A percentile compares a stretch with the other conserved stretches of the same genome.
Evolutionary conservation across 2,113 vertebrate genomes (phyloP).

Genomic region (Trachemys scripta): DNA sequence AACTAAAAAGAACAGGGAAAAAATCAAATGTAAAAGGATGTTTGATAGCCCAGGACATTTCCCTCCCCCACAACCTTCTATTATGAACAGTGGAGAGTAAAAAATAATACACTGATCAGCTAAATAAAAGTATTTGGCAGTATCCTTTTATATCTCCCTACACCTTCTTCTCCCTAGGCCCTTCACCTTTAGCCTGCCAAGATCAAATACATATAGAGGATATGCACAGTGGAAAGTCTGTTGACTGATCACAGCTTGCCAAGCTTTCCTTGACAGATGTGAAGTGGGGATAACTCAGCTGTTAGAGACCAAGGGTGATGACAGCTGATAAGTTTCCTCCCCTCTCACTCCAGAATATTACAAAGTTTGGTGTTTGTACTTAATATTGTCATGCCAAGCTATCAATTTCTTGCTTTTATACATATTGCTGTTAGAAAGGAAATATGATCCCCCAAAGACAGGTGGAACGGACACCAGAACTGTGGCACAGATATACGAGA

Average conservation of each 20-base stretch:
- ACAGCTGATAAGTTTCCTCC: background rate
- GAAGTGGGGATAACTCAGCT: background rate
- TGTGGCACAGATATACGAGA: background rate
- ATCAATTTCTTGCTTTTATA: background rate
- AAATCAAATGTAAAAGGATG: background rate
- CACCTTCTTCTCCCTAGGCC: background rate
- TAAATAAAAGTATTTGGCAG: constrained; percentile 25
- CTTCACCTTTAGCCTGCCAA: background rate
- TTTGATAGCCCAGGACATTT: background rate
- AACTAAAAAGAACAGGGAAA: background rate
- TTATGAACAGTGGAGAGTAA: constrained; percentile 10
- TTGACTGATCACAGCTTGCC: background rate
- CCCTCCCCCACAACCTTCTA: constrained; percentile 36
- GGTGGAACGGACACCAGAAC: background rate
- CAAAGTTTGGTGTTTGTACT: background rate
- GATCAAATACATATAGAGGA: background rate
- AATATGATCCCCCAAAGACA: background rate
- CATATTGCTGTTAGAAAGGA: background rate
- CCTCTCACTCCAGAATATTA: background rate
- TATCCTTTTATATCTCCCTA: background rate
- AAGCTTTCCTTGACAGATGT: background rate
- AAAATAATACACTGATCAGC: background rate
- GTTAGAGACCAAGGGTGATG: background rate
- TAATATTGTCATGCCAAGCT: background rate
- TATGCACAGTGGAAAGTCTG: background rate